Percentiles rank a stretch among this genome's conserved stretches.
Conservation (phyloP, 2,888 invertebrate genomes). For the Athalia cordata region DNA sequence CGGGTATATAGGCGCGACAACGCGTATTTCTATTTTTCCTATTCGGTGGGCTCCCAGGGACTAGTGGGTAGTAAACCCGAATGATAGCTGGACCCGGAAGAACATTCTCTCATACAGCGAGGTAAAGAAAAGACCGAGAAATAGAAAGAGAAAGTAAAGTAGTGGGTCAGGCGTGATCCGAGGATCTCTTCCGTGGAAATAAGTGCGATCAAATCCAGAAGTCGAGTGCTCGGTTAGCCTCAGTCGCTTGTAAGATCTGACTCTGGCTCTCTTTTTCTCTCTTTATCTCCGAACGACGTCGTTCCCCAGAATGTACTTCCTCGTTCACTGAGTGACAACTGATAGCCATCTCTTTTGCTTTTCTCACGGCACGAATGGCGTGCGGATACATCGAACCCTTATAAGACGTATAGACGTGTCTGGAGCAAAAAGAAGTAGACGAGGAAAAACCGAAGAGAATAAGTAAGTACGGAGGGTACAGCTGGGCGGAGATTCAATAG, state of each 20-base stretch:
- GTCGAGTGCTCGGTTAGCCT: conserved; percentile 31
- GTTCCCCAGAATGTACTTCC: conserved; percentile 32
- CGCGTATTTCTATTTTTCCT: neutral
- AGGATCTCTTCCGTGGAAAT: conserved; percentile 33
- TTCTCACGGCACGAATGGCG: neutral
- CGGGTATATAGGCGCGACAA: no score
- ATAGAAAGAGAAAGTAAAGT: neutral
- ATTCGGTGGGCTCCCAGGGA: neutral
- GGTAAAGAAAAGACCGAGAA: neutral
- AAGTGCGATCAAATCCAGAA: conserved; percentile 44
- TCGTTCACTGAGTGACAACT: conserved; percentile 38
- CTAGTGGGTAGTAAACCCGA: neutral
- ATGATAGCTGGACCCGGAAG: conserved; percentile 13
- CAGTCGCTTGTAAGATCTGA: conserved; percentile 20
- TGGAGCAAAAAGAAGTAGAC: no score
- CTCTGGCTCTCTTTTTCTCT: neutral
- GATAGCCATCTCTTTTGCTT: conserved; percentile 37
- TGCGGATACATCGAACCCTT: conserved; percentile 23
- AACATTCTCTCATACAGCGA: neutral
- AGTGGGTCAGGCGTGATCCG: no score
- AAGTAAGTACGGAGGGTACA: neutral
- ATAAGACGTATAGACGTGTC: neutral
- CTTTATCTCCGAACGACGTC: conserved; percentile 23
- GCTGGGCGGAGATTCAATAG: conserved; percentile 1
- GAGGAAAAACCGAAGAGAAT: no score